A percentile compares a stretch with the other conserved stretches of the same genome.
phyloP scores from a whole-genome alignment of 2,113 vertebrate genomes.

The Lamprotornis superbus region DNA sequence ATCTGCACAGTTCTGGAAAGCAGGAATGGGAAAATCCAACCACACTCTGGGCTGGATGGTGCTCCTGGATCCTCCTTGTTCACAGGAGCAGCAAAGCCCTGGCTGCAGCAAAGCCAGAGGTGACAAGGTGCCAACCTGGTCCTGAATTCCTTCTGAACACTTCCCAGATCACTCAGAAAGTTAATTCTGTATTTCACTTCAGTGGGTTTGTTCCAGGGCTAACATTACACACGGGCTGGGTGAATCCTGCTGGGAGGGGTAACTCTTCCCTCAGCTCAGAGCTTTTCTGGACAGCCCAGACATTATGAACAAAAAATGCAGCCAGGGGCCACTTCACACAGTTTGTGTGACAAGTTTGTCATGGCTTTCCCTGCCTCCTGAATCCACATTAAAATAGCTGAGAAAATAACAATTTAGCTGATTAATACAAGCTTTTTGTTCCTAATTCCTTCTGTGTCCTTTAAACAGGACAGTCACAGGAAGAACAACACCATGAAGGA shows the following conservation, averaged over 20 bases:
- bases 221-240: neutral
- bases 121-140: neutral
- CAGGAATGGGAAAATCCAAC: neutral
- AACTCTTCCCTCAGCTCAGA: neutral
- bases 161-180: neutral
- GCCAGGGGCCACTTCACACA: neutral
- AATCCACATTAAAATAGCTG: neutral
- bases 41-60: neutral
- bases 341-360: neutral
- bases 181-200: neutral
- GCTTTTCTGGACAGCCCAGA: neutral
- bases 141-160: neutral
- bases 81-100: neutral
- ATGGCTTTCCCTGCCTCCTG: neutral
- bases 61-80: neutral
- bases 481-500: neutral
- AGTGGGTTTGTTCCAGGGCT: neutral
- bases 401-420: neutral
- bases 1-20: neutral
- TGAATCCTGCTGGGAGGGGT: neutral
- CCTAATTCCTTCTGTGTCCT: neutral
- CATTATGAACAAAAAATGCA: fast-evolving
- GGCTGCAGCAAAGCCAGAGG: neutral
- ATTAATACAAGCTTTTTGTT: neutral
- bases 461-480: neutral